A percentile compares a stretch with the other conserved stretches of the same genome.
phyloP scores from a whole-genome alignment of 2,888 invertebrate species.

The Rhimphoctona megacephalus region DNA sequence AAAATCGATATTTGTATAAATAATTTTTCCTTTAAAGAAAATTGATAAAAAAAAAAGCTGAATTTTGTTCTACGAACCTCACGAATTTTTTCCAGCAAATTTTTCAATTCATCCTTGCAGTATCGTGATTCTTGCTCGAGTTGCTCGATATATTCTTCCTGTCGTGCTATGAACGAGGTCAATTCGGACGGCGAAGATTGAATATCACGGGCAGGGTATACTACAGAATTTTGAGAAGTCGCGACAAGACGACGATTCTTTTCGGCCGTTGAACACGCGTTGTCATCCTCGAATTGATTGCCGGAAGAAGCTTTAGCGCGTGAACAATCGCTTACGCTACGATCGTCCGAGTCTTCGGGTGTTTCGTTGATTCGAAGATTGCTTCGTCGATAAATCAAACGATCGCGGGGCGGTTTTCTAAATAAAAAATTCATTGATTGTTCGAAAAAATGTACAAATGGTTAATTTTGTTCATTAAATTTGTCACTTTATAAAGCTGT shows the following conservation, averaged over 20 bases:
- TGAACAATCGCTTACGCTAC: constrained; percentile 84
- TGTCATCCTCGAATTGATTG: constrained; percentile 66
- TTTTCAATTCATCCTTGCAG: constrained; percentile 92
- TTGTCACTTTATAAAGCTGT: not conserved
- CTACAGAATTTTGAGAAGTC: constrained; percentile 71
- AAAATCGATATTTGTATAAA: not conserved
- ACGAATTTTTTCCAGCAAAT: constrained; percentile 92
- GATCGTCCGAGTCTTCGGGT: constrained; percentile 87
- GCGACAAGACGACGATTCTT: constrained; percentile 71
- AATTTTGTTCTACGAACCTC: constrained; percentile 85
- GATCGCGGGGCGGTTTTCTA: constrained; percentile 70
- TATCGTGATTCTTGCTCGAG: constrained; percentile 94
- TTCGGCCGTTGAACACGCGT: constrained; percentile 48
- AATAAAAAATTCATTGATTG: not conserved
- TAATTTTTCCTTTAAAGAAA: not conserved
- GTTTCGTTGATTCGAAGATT: constrained; percentile 80
- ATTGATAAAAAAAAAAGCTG: not conserved
- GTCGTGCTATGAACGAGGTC: constrained; percentile 92
- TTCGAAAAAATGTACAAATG: not conserved
- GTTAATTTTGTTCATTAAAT: not conserved
- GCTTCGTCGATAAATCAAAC: constrained; percentile 71
- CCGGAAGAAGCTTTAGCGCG: constrained; percentile 72
- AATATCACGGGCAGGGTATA: constrained; percentile 70
- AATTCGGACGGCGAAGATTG: constrained; percentile 87
- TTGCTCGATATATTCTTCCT: constrained; percentile 95